Conservation (phyloP, 1,140 invertebrate species). For the Thaumetopoea pityocampa region DNA sequence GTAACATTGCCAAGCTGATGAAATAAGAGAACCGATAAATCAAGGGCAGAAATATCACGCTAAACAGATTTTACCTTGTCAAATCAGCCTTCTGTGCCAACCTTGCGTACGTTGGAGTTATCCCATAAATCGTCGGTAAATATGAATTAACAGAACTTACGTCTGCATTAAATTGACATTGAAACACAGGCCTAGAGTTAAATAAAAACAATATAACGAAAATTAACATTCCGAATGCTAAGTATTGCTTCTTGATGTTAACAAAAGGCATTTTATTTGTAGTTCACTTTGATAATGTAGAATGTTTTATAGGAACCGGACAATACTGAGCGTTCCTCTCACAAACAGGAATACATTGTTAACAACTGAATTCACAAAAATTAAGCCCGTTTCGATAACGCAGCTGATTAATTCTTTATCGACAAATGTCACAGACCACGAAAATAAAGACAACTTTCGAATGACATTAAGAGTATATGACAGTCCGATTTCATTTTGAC, state of each 20-base stretch:
- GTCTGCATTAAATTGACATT: constrained; percentile 64
- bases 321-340: background rate
- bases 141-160: constrained; percentile 58
- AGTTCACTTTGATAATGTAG: constrained; percentile 6
- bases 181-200: constrained; percentile 58
- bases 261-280: constrained; percentile 69
- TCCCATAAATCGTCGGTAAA: constrained; percentile 86
- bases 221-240: constrained; percentile 65
- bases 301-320: constrained; percentile 1
- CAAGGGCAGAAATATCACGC: constrained; percentile 60
- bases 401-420: too few relatives aligned
- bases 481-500: too few relatives aligned
- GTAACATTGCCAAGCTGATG: constrained; percentile 28
- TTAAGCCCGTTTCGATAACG: background rate
- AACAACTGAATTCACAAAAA: constrained; percentile 2
- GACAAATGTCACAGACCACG: background rate
- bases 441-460: background rate
- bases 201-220: constrained; percentile 67
- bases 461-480: background rate
- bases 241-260: constrained; percentile 67
- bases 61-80: constrained; percentile 79
- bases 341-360: constrained; percentile 11
- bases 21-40: constrained; percentile 23
- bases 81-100: constrained; percentile 97
- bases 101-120: constrained; percentile 94